Evolutionary conservation across 2,113 vertebrate species (phyloP).

Genomic region (Macaca nemestrina): DNA sequence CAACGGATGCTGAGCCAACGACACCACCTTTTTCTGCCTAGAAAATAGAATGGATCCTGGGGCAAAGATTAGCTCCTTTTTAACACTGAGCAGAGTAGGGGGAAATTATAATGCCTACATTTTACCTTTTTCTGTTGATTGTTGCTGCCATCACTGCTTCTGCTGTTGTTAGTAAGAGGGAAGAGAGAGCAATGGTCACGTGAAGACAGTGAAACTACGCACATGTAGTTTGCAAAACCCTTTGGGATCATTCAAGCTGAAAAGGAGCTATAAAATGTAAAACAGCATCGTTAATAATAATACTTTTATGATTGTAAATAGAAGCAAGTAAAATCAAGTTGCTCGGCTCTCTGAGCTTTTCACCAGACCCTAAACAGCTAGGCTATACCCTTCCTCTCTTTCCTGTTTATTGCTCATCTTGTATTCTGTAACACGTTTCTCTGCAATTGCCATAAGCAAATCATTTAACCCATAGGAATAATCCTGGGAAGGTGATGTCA

Average conservation of each 20-base stretch:
- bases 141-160: slow-evolving; percentile 28
- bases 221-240: background rate
- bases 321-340: slow-evolving; percentile 51
- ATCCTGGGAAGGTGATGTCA: slow-evolving; percentile 49
- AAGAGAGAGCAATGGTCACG: background rate
- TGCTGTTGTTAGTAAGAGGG: slow-evolving; percentile 22
- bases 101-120: slow-evolving; percentile 11
- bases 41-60: slow-evolving; percentile 70
- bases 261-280: slow-evolving; percentile 61
- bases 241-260: slow-evolving; percentile 6
- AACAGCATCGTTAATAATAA: slow-evolving; percentile 63
- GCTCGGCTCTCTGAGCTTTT: background rate
- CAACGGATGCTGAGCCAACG: background rate
- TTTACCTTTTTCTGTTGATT: slow-evolving; percentile 57
- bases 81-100: slow-evolving; percentile 44
- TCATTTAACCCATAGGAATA: slow-evolving; percentile 63
- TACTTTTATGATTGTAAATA: slow-evolving; percentile 52
- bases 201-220: background rate
- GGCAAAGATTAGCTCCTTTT: slow-evolving; percentile 69
- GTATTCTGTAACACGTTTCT: slow-evolving; percentile 44
- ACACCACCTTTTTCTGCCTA: slow-evolving; percentile 61
- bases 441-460: slow-evolving; percentile 66
- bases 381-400: background rate
- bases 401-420: slow-evolving; percentile 54
- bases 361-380: background rate